A percentile compares a stretch with the other conserved stretches of the same genome.
Conservation (phyloP, 2,888 invertebrate species). For the Scaptomyza polygonia region DNA sequence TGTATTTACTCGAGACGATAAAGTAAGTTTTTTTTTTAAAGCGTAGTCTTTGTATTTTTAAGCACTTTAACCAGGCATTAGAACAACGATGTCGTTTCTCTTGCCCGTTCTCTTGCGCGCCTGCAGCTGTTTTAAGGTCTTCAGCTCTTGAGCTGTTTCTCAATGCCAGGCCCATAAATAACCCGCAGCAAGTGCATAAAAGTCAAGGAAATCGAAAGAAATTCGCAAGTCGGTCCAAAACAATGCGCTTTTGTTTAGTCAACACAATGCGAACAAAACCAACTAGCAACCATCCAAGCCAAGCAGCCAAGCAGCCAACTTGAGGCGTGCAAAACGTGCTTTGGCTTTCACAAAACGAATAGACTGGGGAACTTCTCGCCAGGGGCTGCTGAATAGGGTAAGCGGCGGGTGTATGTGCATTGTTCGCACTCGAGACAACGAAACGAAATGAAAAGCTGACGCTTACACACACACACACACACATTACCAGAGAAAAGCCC, state of each 20-base stretch:
- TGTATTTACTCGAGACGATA: constrained; percentile 36
- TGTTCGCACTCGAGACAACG: constrained; percentile 53
- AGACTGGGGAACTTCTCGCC: constrained; percentile 8
- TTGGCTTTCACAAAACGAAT: constrained; percentile 33
- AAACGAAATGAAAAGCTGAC: constrained; percentile 71
- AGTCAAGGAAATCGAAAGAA: constrained; percentile 79
- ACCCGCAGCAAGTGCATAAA: constrained; percentile 79
- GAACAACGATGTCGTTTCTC: constrained; percentile 34
- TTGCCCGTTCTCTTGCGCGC: not conserved
- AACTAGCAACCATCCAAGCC: constrained; percentile 16
- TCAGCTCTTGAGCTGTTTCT: constrained; percentile 5
- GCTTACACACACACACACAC: constrained; percentile 48
- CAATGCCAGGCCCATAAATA: constrained; percentile 76
- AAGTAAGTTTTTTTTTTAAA: constrained; percentile 33
- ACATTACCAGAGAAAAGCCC: constrained; percentile 17
- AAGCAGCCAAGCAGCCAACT: constrained; percentile 54
- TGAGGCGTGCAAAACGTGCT: constrained; percentile 70
- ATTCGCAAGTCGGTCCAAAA: constrained; percentile 53
- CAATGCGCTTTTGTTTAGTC: constrained; percentile 78
- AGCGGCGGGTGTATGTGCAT: constrained; percentile 6
- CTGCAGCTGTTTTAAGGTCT: constrained; percentile 17
- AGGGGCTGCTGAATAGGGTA: not conserved
- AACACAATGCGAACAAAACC: constrained; percentile 54
- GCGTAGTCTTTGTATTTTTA: too few species aligned
- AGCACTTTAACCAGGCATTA: constrained; percentile 35